phyloP scores from a whole-genome alignment of 1,140 invertebrate genomes.

The Gonioctena quinquepunctata region DNA sequence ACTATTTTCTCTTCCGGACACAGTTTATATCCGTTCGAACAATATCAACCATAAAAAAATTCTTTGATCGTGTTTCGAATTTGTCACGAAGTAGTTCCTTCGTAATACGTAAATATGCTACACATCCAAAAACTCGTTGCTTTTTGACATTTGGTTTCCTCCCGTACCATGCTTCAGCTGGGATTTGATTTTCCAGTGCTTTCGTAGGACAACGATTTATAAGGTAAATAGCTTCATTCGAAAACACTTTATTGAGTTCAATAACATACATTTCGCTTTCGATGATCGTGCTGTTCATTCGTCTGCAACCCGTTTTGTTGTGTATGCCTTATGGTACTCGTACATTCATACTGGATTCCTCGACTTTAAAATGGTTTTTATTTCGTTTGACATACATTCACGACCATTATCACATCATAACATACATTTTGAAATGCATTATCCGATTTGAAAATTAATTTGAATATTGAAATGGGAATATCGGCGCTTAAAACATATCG shows the following conservation, averaged over 20 bases:
- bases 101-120: conserved; percentile 37
- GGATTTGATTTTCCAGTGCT: conserved; percentile 35
- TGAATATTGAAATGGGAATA: too few relatives aligned
- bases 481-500: too few relatives aligned
- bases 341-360: conserved; percentile 39
- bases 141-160: conserved; percentile 27
- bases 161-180: conserved; percentile 49
- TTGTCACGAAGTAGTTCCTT: conserved; percentile 32
- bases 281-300: conserved; percentile 52
- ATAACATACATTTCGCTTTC: conserved; percentile 51
- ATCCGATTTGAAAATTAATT: too few relatives aligned
- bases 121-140: conserved; percentile 47
- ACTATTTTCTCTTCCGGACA: not conserved
- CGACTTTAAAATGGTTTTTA: too few relatives aligned
- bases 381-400: too few relatives aligned
- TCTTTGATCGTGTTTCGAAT: conserved; percentile 12
- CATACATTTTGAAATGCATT: too few relatives aligned
- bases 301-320: conserved; percentile 58
- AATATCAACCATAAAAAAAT: conserved; percentile 5
- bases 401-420: too few relatives aligned
- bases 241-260: conserved; percentile 47
- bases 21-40: conserved; percentile 3
- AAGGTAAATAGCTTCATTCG: conserved; percentile 53
- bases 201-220: conserved; percentile 30
- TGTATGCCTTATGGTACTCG: conserved; percentile 48